Evolutionary conservation across 1,140 invertebrate species (phyloP).

Genomic region (Goniozus legneri): DNA sequence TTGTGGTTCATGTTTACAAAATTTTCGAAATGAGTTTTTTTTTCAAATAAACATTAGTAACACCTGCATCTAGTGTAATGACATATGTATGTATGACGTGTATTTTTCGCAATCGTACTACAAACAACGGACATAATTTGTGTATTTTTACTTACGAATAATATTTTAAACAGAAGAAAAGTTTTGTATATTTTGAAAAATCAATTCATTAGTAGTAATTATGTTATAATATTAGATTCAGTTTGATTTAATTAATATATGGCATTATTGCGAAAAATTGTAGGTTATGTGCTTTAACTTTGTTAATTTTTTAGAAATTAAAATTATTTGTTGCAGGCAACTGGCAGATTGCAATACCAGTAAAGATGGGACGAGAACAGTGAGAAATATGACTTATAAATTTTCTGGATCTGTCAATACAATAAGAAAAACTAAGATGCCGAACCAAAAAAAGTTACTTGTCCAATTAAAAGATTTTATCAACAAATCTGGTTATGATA

Average conservation of each 20-base stretch:
- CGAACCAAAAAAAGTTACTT: conserved; percentile 54
- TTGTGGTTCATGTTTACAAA: not conserved
- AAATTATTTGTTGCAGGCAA: conserved; percentile 22
- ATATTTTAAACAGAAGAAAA: too few relatives aligned
- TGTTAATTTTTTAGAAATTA: not conserved
- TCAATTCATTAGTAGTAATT: too few relatives aligned
- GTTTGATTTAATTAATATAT: too few relatives aligned
- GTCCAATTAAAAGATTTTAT: conserved; percentile 52
- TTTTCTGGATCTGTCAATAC: conserved; percentile 21
- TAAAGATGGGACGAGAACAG: conserved; percentile 31
- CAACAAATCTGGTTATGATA: conserved; percentile 51
- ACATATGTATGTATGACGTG: too few relatives aligned
- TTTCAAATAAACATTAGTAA: too few relatives aligned
- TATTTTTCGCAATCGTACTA: too few relatives aligned
- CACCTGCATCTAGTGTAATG: too few relatives aligned
- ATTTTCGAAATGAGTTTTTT: not conserved
- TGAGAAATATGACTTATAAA: conserved; percentile 35
- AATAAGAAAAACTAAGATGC: conserved; percentile 40
- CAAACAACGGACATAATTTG: too few relatives aligned
- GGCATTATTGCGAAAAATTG: too few relatives aligned
- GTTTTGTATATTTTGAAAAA: too few relatives aligned
- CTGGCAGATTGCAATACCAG: conserved; percentile 27
- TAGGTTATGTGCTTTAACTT: not conserved
- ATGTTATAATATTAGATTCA: too few relatives aligned
- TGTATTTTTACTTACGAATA: too few relatives aligned